Evolutionary conservation across 2,888 invertebrate species (phyloP).

Genomic region (Sussaba pulchella): DNA sequence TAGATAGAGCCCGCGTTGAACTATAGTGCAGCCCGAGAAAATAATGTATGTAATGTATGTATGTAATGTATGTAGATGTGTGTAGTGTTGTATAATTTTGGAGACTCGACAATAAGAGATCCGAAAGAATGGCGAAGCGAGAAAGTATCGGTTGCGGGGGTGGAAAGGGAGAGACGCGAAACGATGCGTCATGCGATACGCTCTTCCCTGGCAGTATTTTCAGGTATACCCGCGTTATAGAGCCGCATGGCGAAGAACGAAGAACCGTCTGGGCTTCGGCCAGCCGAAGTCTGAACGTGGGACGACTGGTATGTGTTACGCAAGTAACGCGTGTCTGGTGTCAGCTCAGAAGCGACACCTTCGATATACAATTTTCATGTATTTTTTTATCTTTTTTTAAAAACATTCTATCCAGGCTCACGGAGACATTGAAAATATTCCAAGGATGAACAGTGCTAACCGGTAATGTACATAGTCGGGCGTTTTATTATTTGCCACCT

Average conservation of each 20-base stretch:
- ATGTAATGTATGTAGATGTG: not conserved
- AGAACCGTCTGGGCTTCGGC: conserved; percentile 28
- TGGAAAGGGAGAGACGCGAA: not conserved
- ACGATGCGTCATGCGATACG: conserved; percentile 35
- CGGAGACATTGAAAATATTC: conserved; percentile 9
- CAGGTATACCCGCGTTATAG: conserved; percentile 35
- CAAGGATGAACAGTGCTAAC: not conserved
- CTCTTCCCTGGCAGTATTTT: conserved; percentile 20
- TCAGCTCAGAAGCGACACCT: conserved; percentile 30
- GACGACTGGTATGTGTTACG: conserved; percentile 69
- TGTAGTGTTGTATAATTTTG: not conserved
- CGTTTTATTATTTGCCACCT: too few species aligned
- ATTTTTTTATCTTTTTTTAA: conserved; percentile 6
- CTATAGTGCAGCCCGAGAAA: not conserved
- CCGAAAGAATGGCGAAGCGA: not conserved
- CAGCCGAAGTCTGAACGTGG: conserved; percentile 62
- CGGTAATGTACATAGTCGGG: too few species aligned
- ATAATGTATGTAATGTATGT: not conserved
- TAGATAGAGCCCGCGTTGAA: not conserved
- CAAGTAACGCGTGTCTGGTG: conserved; percentile 63
- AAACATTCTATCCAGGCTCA: not conserved
- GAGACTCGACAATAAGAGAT: conserved; percentile 13
- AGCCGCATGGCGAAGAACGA: not conserved
- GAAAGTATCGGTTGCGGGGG: conserved; percentile 35
- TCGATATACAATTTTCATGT: conserved; percentile 8